Evolutionary conservation across 2,888 invertebrate genomes (phyloP), one percentile per base, ranked within the genome.

Genomic region (Oxycera nigricornis): DNA sequence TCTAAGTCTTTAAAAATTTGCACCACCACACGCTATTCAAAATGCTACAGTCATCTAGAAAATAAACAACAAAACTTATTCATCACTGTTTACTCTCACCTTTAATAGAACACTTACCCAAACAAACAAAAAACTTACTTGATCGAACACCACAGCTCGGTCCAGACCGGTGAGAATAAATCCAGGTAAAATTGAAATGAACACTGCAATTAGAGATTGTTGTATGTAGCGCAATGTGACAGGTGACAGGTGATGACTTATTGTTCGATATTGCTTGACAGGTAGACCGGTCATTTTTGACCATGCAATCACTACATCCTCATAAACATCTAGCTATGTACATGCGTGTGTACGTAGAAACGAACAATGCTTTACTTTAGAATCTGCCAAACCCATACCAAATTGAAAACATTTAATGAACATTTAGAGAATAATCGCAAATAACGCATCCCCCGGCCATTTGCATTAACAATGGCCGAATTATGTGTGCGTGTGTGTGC

Each of bases 191-290:
- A 62, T 62, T 62, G 62, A 62, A 62, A 62, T 62, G 62, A 62
- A 35, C 62, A 35, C 62, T 62, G 62, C 62, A 62, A 62, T 62
- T 62, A 62, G 35, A 35, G 62, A 62, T 35, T 9, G 31, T 62
- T 9, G 62, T 35, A 62, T n/a, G 62, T 62, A 62, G 39, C 35
- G 62, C 62, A 62, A 35, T 62, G 35, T 62, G 62, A 62, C 62
- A 62, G 62, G 39, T 62, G 62, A 62, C 35, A 39, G 35, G 35
- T 35, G 62, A 62, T 62, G 62, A 62, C 62, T 62, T 62, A 62
- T 62, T 62, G 62, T 62, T 62, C 62, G 20, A 39, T 9, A 35
- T 62, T 22, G 62, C 39, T 35, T 62, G 62, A 62, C 35, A 62
- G 62, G 62, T 62, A 62, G 31, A 35, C 22, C 62, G 62, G n/a